phyloP scores from a whole-genome alignment of 2,113 vertebrate genomes.

The Blennius ocellaris region DNA sequence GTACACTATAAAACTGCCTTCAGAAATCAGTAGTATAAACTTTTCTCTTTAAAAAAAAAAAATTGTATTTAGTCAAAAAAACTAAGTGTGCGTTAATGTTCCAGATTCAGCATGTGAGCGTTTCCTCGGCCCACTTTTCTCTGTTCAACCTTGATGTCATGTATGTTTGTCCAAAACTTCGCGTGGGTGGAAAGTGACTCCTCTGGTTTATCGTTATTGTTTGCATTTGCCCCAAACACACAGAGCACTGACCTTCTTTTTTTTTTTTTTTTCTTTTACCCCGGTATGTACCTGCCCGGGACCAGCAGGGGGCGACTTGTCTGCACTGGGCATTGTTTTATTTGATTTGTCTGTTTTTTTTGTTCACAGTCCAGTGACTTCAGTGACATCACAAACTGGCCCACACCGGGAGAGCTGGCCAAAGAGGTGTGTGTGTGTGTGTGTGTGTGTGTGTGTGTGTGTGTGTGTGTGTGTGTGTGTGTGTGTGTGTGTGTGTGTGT shows the following conservation, averaged over 20 bases:
- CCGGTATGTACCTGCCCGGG: too few species aligned
- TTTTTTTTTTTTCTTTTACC: too few species aligned
- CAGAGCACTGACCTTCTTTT: constrained; percentile 56
- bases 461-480: constrained; percentile 6
- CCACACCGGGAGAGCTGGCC: constrained; percentile 93
- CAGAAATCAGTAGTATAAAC: too few species aligned
- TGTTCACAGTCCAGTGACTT: constrained; percentile 88
- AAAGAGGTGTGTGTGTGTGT: constrained; percentile 87
- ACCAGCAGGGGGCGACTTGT: background rate
- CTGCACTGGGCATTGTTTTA: background rate
- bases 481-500: too few species aligned
- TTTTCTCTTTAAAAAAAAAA: too few species aligned
- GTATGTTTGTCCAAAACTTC: constrained; percentile 43
- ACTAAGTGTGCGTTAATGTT: too few species aligned
- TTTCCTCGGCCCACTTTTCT: background rate
- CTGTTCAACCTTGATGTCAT: constrained; percentile 48
- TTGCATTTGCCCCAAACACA: constrained; percentile 40
- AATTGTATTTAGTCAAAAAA: too few species aligned
- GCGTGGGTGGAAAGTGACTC: background rate
- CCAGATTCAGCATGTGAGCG: too few species aligned
- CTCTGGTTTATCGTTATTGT: constrained; percentile 44
- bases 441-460: too few species aligned
- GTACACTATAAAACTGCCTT: too few species aligned
- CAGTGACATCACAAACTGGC: constrained; percentile 94
- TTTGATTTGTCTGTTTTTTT: background rate